A percentile compares a stretch with the other conserved stretches of the same genome.
Conservation (phyloP, 1,140 invertebrate species). For the Oreohelix idahoensis region DNA sequence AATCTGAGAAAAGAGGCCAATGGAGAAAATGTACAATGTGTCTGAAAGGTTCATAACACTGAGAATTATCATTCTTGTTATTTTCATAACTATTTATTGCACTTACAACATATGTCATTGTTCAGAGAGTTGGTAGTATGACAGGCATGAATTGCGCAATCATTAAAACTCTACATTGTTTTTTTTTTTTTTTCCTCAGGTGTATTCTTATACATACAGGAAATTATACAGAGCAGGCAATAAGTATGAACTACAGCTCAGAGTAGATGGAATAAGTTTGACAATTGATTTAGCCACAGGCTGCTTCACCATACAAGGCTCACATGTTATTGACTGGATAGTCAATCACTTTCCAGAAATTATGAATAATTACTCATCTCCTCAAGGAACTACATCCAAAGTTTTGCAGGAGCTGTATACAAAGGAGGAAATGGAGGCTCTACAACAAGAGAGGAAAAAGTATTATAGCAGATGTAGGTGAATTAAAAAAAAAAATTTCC, state of each 20-base stretch:
- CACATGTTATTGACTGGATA: constrained; percentile 42
- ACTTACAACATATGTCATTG: too few species aligned
- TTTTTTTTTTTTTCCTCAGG: constrained; percentile 13
- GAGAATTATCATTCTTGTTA: too few species aligned
- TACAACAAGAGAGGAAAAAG: constrained; percentile 3
- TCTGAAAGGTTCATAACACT: too few species aligned
- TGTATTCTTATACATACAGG: constrained; percentile 28
- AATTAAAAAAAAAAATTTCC: too few species aligned
- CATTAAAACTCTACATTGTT: too few species aligned
- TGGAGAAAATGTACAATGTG: too few species aligned
- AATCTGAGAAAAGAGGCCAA: too few species aligned
- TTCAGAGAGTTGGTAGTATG: too few species aligned
- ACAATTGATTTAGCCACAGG: constrained; percentile 36
- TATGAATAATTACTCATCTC: not conserved
- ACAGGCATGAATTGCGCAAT: too few species aligned
- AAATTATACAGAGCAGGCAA: constrained; percentile 34
- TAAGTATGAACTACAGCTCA: constrained; percentile 32
- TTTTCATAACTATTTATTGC: too few species aligned
- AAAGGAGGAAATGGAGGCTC: not conserved
- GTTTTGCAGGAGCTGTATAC: constrained; percentile 17
- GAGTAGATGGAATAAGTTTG: constrained; percentile 35
- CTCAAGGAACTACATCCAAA: not conserved
- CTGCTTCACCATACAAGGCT: constrained; percentile 22
- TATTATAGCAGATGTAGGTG: not conserved
- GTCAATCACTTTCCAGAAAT: constrained; percentile 10